Base-by-base conservation (phyloP, 2,888 invertebrate species). In the Melanchra persicariae region DNA sequence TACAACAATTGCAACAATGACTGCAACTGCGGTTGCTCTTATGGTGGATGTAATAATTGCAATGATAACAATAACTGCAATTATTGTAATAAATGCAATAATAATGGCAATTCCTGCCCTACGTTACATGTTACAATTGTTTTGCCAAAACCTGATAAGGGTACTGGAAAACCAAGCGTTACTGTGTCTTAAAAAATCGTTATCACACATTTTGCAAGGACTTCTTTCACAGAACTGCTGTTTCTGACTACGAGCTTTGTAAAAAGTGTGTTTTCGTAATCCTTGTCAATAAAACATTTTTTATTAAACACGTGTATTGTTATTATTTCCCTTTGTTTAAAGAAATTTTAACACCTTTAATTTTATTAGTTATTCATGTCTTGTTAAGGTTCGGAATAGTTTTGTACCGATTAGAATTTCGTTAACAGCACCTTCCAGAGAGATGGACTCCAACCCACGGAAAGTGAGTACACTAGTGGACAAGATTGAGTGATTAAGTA, bases 121-220 rank as follows among this genome's bases (percentile, higher is more conserved):
- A 69, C 70, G n/a, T 12, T 76, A 24, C 73, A 62, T 49, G 45
- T 84, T 19, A 82, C 70, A 2, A 82, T 84, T 49, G 81, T 82
- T 12, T 58, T 84, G n/a, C 85, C 83, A 5, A 76, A 76, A 19
- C 30, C 30, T 24, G 70, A 70, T 52, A 60, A 43, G 26, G 9
- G 7, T 43, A 30, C 30, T 26, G 22, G 5, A n/a, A 68, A 68
- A 6, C 68, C 74, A 0, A 26, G 15, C 1, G 15, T 74, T 6
- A 60, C 54, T 12, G 40, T 68, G 10, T 26, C 45, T 22, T 79
- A 26, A 79, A n/a, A 10, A 57, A 43, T 1, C 40, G 22, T 10
- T 30, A n/a, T n/a, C n/a, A n/a, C n/a, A n/a, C n/a, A n/a, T n/a
- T n/a, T n/a, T n/a, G n/a, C n/a, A n/a, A 5, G 34, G 19, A 40